Conservation (phyloP, 1,140 invertebrate genomes). For the Phthorimaea operculella region DNA sequence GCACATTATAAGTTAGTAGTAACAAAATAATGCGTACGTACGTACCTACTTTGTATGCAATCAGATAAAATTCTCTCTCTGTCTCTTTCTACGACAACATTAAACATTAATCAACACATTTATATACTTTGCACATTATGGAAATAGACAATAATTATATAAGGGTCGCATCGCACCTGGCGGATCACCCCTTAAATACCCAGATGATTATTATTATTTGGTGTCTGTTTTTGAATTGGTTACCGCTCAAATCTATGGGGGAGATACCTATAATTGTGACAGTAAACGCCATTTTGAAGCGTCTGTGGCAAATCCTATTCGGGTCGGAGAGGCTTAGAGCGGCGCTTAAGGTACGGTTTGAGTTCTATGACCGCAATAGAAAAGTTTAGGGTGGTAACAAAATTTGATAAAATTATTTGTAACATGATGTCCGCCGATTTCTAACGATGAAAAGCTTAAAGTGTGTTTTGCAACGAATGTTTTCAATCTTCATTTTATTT, state of each 20-base stretch:
- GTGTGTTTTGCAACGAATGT: too few relatives aligned
- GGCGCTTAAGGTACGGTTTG: not conserved
- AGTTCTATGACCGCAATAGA: too few relatives aligned
- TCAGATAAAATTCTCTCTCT: not conserved
- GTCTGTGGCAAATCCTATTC: conserved; percentile 33
- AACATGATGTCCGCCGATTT: too few relatives aligned
- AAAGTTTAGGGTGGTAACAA: too few relatives aligned
- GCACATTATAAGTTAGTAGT: too few relatives aligned
- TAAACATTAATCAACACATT: conserved; percentile 50
- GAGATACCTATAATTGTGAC: conserved; percentile 56
- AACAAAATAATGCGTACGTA: too few relatives aligned
- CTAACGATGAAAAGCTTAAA: too few relatives aligned
- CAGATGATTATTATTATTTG: conserved; percentile 59
- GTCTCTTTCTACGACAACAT: not conserved
- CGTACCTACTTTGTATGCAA: too few relatives aligned
- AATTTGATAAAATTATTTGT: too few relatives aligned
- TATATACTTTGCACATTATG: conserved; percentile 19
- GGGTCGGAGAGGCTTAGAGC: not conserved
- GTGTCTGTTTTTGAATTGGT: conserved; percentile 63
- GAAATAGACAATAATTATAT: conserved; percentile 31
- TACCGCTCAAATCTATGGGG: conserved; percentile 54
- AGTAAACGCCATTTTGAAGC: conserved; percentile 60
- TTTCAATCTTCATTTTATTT: too few relatives aligned
- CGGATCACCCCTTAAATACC: conserved; percentile 34
- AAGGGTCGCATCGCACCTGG: conserved; percentile 55